These are phyloP conservation scores for Ditula angustiorana DNA, from an alignment of 2,888 invertebrate genomes.

Conservation along the genomic window DNA sequence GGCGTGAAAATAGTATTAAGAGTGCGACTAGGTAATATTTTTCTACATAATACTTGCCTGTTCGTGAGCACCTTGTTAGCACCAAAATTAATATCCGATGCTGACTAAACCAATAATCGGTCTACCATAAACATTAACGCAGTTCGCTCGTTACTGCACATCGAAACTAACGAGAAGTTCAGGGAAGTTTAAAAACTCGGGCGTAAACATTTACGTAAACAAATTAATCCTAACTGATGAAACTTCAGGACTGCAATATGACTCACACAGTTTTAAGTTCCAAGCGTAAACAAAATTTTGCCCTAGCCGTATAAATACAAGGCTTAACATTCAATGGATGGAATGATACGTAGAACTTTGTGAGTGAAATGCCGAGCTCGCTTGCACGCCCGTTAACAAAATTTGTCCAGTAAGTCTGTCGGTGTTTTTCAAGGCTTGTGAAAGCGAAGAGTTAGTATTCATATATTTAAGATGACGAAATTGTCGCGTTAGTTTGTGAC, in stretches of 20 bases:
- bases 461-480: conserved; percentile 57
- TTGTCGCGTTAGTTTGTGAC: conserved; percentile 49
- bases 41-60: too few relatives aligned
- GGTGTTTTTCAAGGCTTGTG: conserved; percentile 31
- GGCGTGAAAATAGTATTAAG: too few relatives aligned
- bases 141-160: neutral
- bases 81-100: neutral
- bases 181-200: neutral
- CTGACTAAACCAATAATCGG: neutral
- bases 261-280: neutral
- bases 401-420: conserved; percentile 22
- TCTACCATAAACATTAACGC: neutral
- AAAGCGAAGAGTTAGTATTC: conserved; percentile 47
- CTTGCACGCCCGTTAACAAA: conserved; percentile 21
- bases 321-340: neutral
- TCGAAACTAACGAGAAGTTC: neutral
- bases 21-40: too few relatives aligned
- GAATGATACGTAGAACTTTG: neutral
- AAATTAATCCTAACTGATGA: conserved; percentile 7
- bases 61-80: neutral
- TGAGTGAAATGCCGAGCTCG: conserved; percentile 1
- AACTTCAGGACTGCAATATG: conserved; percentile 4
- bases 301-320: neutral
- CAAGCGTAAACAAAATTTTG: neutral
- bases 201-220: conserved; percentile 11